Base-by-base conservation (phyloP, 2,797 vertebrate species). In the Kryptopterus vitreolus region DNA sequence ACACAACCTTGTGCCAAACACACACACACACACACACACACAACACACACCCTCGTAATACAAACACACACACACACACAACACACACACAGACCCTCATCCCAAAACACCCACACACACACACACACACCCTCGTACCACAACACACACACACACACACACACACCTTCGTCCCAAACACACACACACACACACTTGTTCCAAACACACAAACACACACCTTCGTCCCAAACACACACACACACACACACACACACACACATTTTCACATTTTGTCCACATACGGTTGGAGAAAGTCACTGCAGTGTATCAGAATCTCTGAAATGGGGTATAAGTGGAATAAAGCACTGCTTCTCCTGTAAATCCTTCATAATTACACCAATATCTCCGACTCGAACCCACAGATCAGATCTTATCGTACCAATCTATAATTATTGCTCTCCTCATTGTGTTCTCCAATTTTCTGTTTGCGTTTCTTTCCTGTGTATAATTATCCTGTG, bases 401-500 rank as follows among this genome's bases (percentile, higher is more conserved):
- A 76, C 72, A 74, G 82, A 74, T 43, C 83, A 78, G 84, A 79
- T 82, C 87, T 87, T 85, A 88, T 89, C 86, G 73, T 69, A 74
- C 79, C 81, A 69, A 73, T 80, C 82, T 52, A 75, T 87, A 87
- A 88, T 89, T 85, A 87, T 80, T 74, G 84, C 70, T 82, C 75
- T 77, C 83, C 80, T 71, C 79, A 82, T 86, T 85, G 82, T 76
- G 71, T 81, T 79, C 70, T 80, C 80, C 77, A 80, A 61, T 78
- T 82, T 84, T 84, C 77, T 78, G 76, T 85, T 85, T 84, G 83
- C 73, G 83, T 83, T 81, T 79, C 81, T 83, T 87, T 85, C 81
- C 77, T 69, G 79, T 62, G 52, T 86, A 83, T 88, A 87, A 88
- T 89, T 87, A 89, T 73, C 79, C 74, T 76, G 66, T 26, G 78